Evolutionary conservation across 2,797 vertebrate genomes (phyloP).

Genomic region (Glyptemys insculpta): DNA sequence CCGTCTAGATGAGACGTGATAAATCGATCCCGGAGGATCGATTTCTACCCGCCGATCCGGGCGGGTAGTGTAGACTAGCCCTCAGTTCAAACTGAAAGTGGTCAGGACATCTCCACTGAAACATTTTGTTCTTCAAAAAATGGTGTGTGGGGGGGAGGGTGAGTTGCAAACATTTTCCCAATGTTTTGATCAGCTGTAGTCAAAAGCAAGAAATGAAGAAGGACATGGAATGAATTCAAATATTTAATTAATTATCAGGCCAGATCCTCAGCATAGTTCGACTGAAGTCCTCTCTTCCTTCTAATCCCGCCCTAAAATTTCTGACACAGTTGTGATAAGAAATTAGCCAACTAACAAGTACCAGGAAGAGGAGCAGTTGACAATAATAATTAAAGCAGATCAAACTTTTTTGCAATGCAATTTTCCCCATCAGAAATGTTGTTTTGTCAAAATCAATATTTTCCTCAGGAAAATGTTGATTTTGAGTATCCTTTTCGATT

Average conservation of each 20-base stretch:
- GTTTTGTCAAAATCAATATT: background rate
- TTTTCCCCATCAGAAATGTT: background rate
- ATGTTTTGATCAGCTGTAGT: background rate
- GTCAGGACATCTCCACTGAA: background rate
- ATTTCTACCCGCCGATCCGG: no score
- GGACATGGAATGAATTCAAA: background rate
- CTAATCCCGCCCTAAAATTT: background rate
- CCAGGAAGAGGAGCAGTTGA: background rate
- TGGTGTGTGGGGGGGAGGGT: fast-evolving
- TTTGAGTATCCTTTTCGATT: background rate
- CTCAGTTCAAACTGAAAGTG: no score
- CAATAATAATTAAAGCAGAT: background rate
- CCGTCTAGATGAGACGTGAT: no score
- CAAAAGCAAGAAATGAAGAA: background rate
- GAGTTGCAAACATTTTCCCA: background rate
- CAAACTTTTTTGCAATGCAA: background rate
- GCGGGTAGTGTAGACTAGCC: no score
- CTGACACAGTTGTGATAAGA: background rate
- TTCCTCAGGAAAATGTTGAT: background rate
- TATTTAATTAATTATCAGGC: background rate
- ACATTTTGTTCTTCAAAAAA: background rate
- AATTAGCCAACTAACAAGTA: background rate
- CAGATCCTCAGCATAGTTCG: background rate
- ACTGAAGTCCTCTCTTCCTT: background rate
- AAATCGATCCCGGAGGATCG: no score